Conservation (phyloP, 2,797 vertebrate genomes). For the Okamejei kenojei region DNA sequence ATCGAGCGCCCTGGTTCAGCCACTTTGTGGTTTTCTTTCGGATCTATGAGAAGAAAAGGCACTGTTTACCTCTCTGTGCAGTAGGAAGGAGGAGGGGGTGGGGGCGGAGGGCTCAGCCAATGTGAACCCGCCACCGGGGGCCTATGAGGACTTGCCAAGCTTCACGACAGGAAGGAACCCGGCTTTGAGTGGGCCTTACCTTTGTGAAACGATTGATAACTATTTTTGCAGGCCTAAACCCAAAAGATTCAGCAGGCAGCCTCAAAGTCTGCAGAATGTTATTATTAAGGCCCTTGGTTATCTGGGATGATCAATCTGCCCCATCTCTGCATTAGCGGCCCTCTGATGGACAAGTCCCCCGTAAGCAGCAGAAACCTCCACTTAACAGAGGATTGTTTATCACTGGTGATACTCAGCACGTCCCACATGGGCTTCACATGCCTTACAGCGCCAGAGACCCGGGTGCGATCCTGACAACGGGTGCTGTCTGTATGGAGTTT, state of each 20-base stretch:
- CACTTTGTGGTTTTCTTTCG: constrained; percentile 14
- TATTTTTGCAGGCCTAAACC: background rate
- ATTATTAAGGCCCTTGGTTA: background rate
- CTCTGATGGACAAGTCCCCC: background rate
- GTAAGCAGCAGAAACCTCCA: background rate
- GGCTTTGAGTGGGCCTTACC: too few relatives aligned
- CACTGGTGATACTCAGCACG: background rate
- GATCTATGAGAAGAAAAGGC: constrained; percentile 24
- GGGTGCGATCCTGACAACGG: too few relatives aligned
- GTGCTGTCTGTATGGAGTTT: too few relatives aligned
- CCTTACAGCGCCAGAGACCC: too few relatives aligned
- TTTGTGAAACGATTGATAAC: background rate
- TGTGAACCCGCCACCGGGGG: background rate
- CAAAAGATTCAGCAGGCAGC: background rate
- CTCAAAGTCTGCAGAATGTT: background rate
- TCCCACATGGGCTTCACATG: too few relatives aligned
- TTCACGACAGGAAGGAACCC: constrained; percentile 10
- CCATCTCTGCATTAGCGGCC: background rate
- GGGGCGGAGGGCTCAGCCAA: background rate
- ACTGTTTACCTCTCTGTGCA: background rate
- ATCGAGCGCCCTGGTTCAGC: background rate
- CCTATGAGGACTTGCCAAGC: constrained; percentile 17
- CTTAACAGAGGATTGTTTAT: too few relatives aligned
- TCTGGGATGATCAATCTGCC: background rate
- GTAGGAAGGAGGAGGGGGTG: background rate